phyloP scores from a whole-genome alignment of 2,797 vertebrate species.

The Champsocephalus esox region DNA sequence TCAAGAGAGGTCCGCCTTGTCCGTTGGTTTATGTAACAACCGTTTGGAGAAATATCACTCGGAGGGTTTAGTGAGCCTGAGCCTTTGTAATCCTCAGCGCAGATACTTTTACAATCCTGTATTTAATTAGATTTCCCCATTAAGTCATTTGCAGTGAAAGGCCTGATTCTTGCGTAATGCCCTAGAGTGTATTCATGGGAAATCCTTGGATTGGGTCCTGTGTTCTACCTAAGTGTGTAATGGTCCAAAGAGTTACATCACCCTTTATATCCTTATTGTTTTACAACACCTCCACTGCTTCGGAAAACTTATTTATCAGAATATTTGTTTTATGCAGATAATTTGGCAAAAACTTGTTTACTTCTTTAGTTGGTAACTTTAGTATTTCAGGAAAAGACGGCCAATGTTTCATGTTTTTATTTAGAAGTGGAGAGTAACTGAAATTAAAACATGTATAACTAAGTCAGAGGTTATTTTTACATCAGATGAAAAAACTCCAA shows the following conservation, averaged over 20 bases:
- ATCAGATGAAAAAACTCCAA: not conserved
- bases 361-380: not conserved
- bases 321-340: conserved; percentile 20
- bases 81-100: conserved; percentile 82
- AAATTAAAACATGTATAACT: not conserved
- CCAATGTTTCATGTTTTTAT: conserved; percentile 1
- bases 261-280: conserved; percentile 41
- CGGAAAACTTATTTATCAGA: conserved; percentile 39
- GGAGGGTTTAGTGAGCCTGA: conserved; percentile 76
- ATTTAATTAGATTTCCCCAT: conserved; percentile 85
- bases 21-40: conserved; percentile 71
- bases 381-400: not conserved
- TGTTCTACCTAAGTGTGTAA: conserved; percentile 71
- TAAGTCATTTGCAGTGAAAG: conserved; percentile 77
- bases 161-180: conserved; percentile 79
- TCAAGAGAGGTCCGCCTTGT: conserved; percentile 48
- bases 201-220: conserved; percentile 41
- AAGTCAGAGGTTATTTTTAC: not conserved
- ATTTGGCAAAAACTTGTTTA: conserved; percentile 4
- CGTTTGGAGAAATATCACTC: conserved; percentile 70
- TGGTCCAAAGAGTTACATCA: conserved; percentile 67
- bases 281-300: conserved; percentile 33
- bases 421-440: not conserved
- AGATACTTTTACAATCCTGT: conserved; percentile 84
- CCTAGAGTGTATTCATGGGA: conserved; percentile 64